Evolutionary conservation across 2,113 vertebrate genomes (phyloP).

Genomic region (Muntiacus muntjak): DNA sequence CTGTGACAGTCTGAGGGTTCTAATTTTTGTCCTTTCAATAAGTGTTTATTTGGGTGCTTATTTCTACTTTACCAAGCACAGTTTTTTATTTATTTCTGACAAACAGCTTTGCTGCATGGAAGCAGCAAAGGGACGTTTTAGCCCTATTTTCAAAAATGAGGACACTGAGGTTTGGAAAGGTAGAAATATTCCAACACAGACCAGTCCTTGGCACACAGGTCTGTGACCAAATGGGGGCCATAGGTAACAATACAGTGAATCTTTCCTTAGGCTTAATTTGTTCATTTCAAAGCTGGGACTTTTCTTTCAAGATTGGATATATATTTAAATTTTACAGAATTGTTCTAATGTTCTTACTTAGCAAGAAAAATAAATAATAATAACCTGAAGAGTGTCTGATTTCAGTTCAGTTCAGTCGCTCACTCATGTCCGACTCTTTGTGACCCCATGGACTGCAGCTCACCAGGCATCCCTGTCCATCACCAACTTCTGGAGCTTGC

Average conservation of each 20-base stretch:
- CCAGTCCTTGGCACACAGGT: not conserved
- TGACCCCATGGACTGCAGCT: not conserved
- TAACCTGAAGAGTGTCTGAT: not conserved
- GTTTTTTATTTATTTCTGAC: not conserved
- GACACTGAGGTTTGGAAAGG: not conserved
- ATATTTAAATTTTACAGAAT: not conserved
- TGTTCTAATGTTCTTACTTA: not conserved
- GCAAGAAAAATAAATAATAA: not conserved
- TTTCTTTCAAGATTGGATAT: not conserved
- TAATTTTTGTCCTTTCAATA: not conserved
- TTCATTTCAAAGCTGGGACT: not conserved
- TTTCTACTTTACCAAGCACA: not conserved
- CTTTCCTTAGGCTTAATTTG: not conserved
- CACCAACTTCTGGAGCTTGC: not conserved
- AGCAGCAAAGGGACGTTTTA: not conserved
- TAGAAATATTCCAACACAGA: not conserved
- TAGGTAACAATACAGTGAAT: not conserved
- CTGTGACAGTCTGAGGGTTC: not conserved
- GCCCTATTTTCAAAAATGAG: not conserved
- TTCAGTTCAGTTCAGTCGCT: not conserved
- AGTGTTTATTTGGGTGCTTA: not conserved
- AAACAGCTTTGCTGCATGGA: not conserved
- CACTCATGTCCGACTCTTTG: not conserved
- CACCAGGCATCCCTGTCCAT: not conserved
- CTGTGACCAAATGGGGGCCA: not conserved